Base-by-base conservation (phyloP, 2,888 invertebrate genomes). In the Globia sparganii region DNA sequence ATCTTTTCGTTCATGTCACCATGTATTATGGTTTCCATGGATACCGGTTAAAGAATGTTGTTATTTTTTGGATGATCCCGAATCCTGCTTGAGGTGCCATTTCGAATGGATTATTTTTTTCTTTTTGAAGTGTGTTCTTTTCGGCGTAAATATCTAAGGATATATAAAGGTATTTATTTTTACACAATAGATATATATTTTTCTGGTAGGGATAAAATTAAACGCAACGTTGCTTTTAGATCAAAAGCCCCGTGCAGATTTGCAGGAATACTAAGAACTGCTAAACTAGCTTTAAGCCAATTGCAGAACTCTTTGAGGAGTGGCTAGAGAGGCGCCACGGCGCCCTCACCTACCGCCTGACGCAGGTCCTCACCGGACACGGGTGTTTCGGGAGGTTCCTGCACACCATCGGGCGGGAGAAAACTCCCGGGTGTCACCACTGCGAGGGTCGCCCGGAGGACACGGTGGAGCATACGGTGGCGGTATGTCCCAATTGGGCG, bases 1-100 rank as follows among this genome's bases (percentile, higher is more conserved):
- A 83, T 83, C 72, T 82, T 79, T 78, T 67, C 72, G 66, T 65
- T 75, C 43, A n/a, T 79, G 83, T 83, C 4, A 69, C 87, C 87
- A 85, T 70, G 62, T 67, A 59, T 81, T 78, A 13, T 25, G 72
- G 69, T 77, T 77, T 75, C 61, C 37, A n/a, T 40, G 80, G 83
- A 85, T 75, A 83, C 69, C 8, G 9, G 31, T 64, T 43, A 74
- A 61, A 75, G 58, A 31, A 61, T 31, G 34, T 79, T 75, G 56
- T 70, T 72, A 13, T 37, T 77, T 72, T 82, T 58, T 43, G 37
- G 56, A 58, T 78, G 3, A 83, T 75, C 72, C 61, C 9, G 0
- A 21, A 83, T 72, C 31, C 69, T 13, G 13, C 65, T 72, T 53
- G 18, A 58, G 28, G 34, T 69, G 74, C 15, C 25, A 8, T 43